Conservation (phyloP, 2,888 invertebrate species). For the Amphimallon solstitiale region DNA sequence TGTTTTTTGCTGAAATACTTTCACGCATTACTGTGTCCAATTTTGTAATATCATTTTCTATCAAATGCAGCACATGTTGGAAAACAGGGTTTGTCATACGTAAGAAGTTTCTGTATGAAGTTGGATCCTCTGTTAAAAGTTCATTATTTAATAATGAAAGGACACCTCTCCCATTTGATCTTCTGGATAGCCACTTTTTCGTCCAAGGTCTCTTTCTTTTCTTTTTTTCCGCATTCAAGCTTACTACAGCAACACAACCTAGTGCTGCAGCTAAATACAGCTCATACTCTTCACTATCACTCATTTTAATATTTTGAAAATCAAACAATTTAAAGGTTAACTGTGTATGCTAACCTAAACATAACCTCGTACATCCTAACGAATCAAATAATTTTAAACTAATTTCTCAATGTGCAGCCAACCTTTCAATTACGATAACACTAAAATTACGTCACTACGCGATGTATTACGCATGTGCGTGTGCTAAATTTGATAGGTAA, state of each 20-base stretch:
- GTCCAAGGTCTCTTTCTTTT: not conserved
- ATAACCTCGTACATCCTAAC: too few species aligned
- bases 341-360: too few species aligned
- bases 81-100: not conserved
- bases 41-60: conserved; percentile 13
- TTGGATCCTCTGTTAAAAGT: conserved; percentile 13
- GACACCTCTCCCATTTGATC: not conserved
- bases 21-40: conserved; percentile 13
- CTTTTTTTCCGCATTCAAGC: not conserved
- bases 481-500: too few species aligned
- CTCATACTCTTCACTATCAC: too few species aligned
- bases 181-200: not conserved
- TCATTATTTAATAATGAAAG: conserved; percentile 1
- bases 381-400: too few species aligned
- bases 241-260: not conserved
- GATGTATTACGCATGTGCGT: too few species aligned
- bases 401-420: too few species aligned
- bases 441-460: too few species aligned
- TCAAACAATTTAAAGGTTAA: too few species aligned
- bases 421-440: too few species aligned
- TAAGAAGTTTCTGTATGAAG: conserved; percentile 19
- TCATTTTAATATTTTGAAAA: too few species aligned
- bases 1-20: conserved; percentile 5
- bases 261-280: too few species aligned
- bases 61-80: conserved; percentile 9